A percentile compares a stretch with the other conserved stretches of the same genome.
Evolutionary conservation across 1,140 invertebrate genomes (phyloP).

Genomic region (Drosophila ohnishii): DNA sequence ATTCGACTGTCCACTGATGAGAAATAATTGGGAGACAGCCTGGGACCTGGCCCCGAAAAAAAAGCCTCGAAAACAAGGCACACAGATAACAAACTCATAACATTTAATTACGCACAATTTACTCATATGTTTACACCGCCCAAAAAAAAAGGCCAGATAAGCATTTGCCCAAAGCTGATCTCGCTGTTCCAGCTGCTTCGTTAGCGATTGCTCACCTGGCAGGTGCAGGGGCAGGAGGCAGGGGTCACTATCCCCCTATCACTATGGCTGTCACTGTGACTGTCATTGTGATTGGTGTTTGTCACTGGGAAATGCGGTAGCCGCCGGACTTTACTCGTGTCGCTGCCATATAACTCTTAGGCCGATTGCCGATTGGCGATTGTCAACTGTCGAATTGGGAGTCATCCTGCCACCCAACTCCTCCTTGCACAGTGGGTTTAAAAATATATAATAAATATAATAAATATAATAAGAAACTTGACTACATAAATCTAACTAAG

Average conservation of each 20-base stretch:
- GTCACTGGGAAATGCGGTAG: conserved; percentile 44
- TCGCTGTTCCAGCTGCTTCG: conserved; percentile 31
- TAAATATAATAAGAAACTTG: neutral
- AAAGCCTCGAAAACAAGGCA: conserved; percentile 37
- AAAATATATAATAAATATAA: neutral
- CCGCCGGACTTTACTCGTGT: conserved; percentile 43
- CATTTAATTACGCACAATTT: conserved; percentile 79
- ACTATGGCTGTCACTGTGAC: conserved; percentile 29
- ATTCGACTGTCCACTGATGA: conserved; percentile 46
- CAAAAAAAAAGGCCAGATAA: conserved; percentile 46
- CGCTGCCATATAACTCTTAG: conserved; percentile 31
- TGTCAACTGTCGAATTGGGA: conserved; percentile 32
- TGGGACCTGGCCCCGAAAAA: conserved; percentile 30
- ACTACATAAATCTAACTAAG: too few species aligned
- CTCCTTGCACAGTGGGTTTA: conserved; percentile 15
- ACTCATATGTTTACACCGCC: conserved; percentile 69
- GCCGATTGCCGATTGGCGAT: conserved; percentile 36
- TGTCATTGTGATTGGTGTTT: conserved; percentile 11
- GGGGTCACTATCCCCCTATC: conserved; percentile 24
- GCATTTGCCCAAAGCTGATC: conserved; percentile 30
- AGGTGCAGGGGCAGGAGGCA: neutral
- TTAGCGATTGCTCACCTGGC: conserved; percentile 22
- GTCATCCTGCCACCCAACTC: conserved; percentile 11
- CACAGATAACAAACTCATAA: conserved; percentile 76
- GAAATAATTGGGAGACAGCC: conserved; percentile 46